Evolutionary conservation across 2,888 invertebrate species (phyloP).

Genomic region (Amphipoea oculea): DNA sequence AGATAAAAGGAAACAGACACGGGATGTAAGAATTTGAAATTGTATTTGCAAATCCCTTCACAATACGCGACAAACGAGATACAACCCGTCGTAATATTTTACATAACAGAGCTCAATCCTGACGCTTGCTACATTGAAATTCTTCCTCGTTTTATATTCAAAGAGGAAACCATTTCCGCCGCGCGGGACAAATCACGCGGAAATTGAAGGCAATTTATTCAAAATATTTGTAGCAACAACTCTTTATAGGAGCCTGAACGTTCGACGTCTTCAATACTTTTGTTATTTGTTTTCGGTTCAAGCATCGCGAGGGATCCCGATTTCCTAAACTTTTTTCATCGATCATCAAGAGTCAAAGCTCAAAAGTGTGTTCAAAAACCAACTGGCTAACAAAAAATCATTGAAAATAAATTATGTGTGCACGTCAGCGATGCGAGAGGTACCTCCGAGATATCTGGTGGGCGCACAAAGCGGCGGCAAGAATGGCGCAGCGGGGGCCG

Average conservation of each 20-base stretch:
- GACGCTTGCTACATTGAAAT: slow-evolving; percentile 64
- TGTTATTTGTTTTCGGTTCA: slow-evolving; percentile 72
- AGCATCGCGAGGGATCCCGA: slow-evolving; percentile 67
- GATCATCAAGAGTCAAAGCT: slow-evolving; percentile 75
- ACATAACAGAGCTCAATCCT: slow-evolving; percentile 78
- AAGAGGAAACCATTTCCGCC: slow-evolving; percentile 74
- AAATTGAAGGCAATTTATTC: slow-evolving; percentile 78
- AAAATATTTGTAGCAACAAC: slow-evolving; percentile 80
- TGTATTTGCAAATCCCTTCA: slow-evolving; percentile 53
- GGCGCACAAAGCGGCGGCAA: slow-evolving; percentile 78
- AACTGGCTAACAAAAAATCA: slow-evolving; percentile 79
- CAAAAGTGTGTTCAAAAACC: slow-evolving; percentile 73
- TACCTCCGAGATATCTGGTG: slow-evolving; percentile 72
- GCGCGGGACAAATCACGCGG: slow-evolving; percentile 76
- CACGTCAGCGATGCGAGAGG: slow-evolving; percentile 76
- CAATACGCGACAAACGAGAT: slow-evolving; percentile 74
- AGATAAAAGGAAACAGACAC: slow-evolving; percentile 22
- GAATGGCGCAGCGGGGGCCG: slow-evolving; percentile 84
- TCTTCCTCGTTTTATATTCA: slow-evolving; percentile 78
- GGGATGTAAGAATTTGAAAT: slow-evolving; percentile 27
- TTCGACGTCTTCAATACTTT: slow-evolving; percentile 54
- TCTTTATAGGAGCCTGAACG: slow-evolving; percentile 48
- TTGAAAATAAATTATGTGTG: slow-evolving; percentile 82
- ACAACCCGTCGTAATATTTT: slow-evolving; percentile 69
- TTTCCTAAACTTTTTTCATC: slow-evolving; percentile 74